Percentiles rank a stretch among this genome's conserved stretches.
Conservation (phyloP, 2,888 invertebrate genomes). For the Lordiphosa fenestrarum region DNA sequence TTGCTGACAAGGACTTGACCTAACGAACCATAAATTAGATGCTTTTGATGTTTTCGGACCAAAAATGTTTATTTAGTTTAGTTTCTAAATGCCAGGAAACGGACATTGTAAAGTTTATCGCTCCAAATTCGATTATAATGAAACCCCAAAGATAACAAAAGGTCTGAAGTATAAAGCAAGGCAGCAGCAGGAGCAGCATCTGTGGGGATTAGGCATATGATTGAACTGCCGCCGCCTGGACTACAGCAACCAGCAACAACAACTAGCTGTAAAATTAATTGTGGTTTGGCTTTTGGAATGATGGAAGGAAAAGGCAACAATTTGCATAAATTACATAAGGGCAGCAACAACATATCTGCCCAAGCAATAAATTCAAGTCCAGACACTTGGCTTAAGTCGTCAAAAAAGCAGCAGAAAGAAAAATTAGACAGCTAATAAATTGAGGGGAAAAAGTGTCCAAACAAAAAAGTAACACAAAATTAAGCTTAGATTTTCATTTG, state of each 20-base stretch:
- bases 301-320: constrained; percentile 47
- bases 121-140: constrained; percentile 73
- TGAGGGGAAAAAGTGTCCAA: constrained; percentile 7
- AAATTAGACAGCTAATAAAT: constrained; percentile 22
- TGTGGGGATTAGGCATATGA: constrained; percentile 57
- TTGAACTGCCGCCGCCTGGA: constrained; percentile 51
- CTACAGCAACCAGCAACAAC: constrained; percentile 2
- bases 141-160: constrained; percentile 59
- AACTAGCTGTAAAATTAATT: constrained; percentile 59
- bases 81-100: constrained; percentile 42
- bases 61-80: constrained; percentile 61
- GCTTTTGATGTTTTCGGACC: constrained; percentile 68
- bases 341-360: constrained; percentile 44
- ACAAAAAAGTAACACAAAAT: constrained; percentile 17
- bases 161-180: constrained; percentile 16
- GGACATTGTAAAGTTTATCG: constrained; percentile 68
- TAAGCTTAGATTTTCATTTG: background rate
- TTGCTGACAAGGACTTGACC: constrained; percentile 72
- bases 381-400: constrained; percentile 63
- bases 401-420: constrained; percentile 36
- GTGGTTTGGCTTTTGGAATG: constrained; percentile 21
- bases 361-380: constrained; percentile 61
- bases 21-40: constrained; percentile 80
- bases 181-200: constrained; percentile 16
- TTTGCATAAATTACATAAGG: constrained; percentile 62